Percentiles rank a stretch among this genome's conserved stretches.
Conservation (phyloP, 2,888 invertebrate species). For the Apantesis nais region DNA sequence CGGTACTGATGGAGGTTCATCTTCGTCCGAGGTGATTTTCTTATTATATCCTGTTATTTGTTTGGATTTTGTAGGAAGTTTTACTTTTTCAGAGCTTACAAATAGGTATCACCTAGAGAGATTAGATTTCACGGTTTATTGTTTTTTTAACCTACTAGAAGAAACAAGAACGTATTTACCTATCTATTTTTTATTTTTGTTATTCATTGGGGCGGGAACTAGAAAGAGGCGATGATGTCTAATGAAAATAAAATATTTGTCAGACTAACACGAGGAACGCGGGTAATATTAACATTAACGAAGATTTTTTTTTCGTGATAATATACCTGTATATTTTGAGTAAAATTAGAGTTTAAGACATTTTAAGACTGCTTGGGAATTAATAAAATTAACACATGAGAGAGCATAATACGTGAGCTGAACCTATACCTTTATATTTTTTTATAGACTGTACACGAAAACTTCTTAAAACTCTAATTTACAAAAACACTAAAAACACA, state of each 20-base stretch:
- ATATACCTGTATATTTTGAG: background rate
- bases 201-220: background rate
- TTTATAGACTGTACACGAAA: background rate
- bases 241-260: background rate
- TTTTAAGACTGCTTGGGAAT: background rate
- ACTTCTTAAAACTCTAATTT: background rate
- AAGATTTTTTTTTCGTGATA: background rate
- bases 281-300: background rate
- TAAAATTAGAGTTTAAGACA: background rate
- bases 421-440: too few species aligned
- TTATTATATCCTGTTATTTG: background rate
- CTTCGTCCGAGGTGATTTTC: conserved; percentile 77
- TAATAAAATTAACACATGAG: too few species aligned
- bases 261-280: background rate
- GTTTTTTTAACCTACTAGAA: too few species aligned
- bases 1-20: conserved; percentile 86
- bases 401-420: background rate
- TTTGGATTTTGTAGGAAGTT: too few species aligned
- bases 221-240: background rate
- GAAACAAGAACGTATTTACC: too few species aligned
- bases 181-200: background rate
- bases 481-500: background rate
- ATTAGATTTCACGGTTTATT: too few species aligned
- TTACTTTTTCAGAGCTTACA: too few species aligned
- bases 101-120: background rate